Conservation (phyloP, 2,888 invertebrate genomes). For the Cyrtodaria siliqua region DNA sequence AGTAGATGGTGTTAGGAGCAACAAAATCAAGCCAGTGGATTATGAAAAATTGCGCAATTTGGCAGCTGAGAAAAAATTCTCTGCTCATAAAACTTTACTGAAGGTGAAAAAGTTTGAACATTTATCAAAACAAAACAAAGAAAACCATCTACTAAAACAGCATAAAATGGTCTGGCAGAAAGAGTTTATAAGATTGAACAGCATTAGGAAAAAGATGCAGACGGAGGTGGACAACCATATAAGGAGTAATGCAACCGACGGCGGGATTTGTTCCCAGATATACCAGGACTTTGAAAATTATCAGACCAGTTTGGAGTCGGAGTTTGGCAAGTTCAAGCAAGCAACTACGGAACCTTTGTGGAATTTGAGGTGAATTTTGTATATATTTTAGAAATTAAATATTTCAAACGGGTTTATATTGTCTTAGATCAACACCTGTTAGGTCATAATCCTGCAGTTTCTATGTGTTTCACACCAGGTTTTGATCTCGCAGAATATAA, state of each 20-base stretch:
- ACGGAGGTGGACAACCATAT: conserved; percentile 74
- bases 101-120: conserved; percentile 83
- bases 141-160: conserved; percentile 81
- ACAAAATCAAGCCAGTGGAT: conserved; percentile 81
- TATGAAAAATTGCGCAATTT: conserved; percentile 79
- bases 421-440: too few relatives aligned
- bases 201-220: conserved; percentile 75
- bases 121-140: conserved; percentile 80
- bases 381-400: too few relatives aligned
- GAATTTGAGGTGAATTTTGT: conserved; percentile 79
- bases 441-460: too few relatives aligned
- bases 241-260: conserved; percentile 59
- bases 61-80: conserved; percentile 80
- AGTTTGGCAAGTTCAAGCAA: conserved; percentile 80
- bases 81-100: conserved; percentile 76
- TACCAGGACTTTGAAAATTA: conserved; percentile 80
- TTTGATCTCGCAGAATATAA: too few relatives aligned
- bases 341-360: conserved; percentile 82
- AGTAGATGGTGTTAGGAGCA: conserved; percentile 79
- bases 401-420: not conserved
- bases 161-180: conserved; percentile 84
- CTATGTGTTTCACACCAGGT: too few relatives aligned
- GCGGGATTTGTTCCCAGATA: conserved; percentile 66
- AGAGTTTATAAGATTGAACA: conserved; percentile 81
- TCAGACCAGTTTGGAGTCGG: conserved; percentile 70